Evolutionary conservation across 53 echinoderm and acorn worm genomes (phyloP), one percentile per base, ranked within the genome.

Genomic region (Echinarachnius parma): DNA sequence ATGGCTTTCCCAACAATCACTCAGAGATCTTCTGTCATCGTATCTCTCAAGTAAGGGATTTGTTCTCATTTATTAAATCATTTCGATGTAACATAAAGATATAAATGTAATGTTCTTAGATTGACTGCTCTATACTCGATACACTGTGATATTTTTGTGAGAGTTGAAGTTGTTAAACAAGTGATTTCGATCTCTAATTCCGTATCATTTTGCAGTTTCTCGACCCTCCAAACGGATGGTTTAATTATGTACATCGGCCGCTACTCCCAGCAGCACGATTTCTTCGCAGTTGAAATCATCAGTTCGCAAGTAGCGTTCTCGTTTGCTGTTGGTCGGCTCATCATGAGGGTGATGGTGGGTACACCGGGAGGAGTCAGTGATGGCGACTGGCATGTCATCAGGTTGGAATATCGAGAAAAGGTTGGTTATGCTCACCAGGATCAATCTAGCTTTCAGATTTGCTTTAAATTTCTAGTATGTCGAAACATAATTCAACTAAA

Each of bases 41-140:
- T 95, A 20, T 86, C 96, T n/a, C 80, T 95, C 20, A 87, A 91
- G 96, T 95, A 71, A 87, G 84, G n/a, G n/a, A n/a, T n/a, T n/a
- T 5, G n/a, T 22, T n/a, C n/a, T n/a, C n/a, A n/a, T n/a, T n/a
- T n/a, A n/a, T n/a, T n/a, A n/a, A n/a, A n/a, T n/a, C n/a, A n/a
- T n/a, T n/a, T n/a, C n/a, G n/a, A n/a, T n/a, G n/a, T n/a, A n/a
- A n/a, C n/a, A n/a, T n/a, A n/a, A n/a, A n/a, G n/a, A n/a, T n/a
- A n/a, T n/a, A n/a, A n/a, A n/a, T n/a, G n/a, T n/a, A n/a, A n/a
- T n/a, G n/a, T n/a, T n/a, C n/a, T n/a, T n/a, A n/a, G n/a, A n/a
- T n/a, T n/a, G n/a, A n/a, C n/a, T n/a, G n/a, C n/a, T n/a, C n/a
- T n/a, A n/a, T n/a, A n/a, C n/a, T n/a, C n/a, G n/a, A n/a, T n/a